Percentiles rank a stretch among this genome's conserved stretches.
These are phyloP conservation scores for Calliphora vomitoria DNA, from an alignment of 2,888 invertebrate genomes.

Conservation along the genomic window DNA sequence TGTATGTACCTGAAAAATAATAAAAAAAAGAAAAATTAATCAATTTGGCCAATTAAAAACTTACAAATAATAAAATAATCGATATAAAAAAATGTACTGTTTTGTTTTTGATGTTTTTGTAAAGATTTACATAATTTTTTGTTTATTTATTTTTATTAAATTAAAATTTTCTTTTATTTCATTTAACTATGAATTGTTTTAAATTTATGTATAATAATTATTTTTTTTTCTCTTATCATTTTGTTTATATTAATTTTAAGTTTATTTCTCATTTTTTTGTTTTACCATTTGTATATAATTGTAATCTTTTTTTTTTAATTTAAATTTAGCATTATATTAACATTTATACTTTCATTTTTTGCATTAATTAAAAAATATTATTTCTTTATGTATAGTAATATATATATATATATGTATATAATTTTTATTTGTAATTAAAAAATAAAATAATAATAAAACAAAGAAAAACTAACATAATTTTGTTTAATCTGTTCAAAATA, in stretches of 20 bases:
- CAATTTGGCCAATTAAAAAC: constrained; percentile 19
- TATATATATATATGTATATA: background rate
- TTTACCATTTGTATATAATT: constrained; percentile 63
- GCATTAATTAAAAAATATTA: constrained; percentile 52
- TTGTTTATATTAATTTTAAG: constrained; percentile 64
- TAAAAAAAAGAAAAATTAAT: background rate
- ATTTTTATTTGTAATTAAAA: constrained; percentile 51
- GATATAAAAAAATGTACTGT: constrained; percentile 26
- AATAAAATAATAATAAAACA: constrained; percentile 62
- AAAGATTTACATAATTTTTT: constrained; percentile 68
- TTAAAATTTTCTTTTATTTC: constrained; percentile 68
- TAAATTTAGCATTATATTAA: constrained; percentile 72
- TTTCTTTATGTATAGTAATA: constrained; percentile 41
- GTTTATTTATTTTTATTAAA: constrained; percentile 64
- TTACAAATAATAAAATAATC: constrained; percentile 22
- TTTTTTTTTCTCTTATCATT: constrained; percentile 26
- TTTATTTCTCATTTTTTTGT: constrained; percentile 24
- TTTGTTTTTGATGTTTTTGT: constrained; percentile 24
- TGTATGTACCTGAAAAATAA: background rate
- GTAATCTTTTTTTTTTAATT: constrained; percentile 62
- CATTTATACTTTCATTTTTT: constrained; percentile 67
- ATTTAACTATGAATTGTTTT: constrained; percentile 72
- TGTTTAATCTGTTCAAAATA: constrained; percentile 29
- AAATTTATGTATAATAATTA: constrained; percentile 69
- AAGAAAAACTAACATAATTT: constrained; percentile 60